A percentile compares a stretch with the other conserved stretches of the same genome.
These are phyloP conservation scores for Coenonympha glycerion DNA, from an alignment of 2,888 invertebrate species.

Conservation along the genomic window DNA sequence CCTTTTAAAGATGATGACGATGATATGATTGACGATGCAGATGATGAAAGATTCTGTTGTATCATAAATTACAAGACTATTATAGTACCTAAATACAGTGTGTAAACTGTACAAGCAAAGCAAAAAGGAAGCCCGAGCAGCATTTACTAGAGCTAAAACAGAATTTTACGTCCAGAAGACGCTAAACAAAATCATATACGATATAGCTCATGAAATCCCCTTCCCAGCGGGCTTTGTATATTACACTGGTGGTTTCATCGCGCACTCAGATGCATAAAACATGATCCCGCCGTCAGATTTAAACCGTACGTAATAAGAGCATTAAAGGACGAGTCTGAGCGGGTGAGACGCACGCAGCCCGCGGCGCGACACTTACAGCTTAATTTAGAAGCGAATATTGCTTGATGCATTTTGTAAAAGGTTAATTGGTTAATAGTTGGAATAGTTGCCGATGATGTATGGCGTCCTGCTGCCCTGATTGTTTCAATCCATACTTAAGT, in stretches of 20 bases:
- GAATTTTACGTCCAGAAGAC: slow-evolving; percentile 38
- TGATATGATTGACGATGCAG: too few species aligned
- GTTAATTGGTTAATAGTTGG: slow-evolving; percentile 6
- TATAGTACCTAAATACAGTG: not conserved
- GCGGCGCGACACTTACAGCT: slow-evolving; percentile 35
- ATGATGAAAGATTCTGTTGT: too few species aligned
- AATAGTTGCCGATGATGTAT: not conserved
- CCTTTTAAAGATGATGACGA: too few species aligned
- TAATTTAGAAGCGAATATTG: slow-evolving; percentile 34
- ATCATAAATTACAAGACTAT: too few species aligned
- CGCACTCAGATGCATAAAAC: slow-evolving; percentile 73
- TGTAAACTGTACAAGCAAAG: not conserved
- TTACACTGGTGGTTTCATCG: slow-evolving; percentile 68
- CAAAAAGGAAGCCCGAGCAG: not conserved
- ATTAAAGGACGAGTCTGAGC: slow-evolving; percentile 54
- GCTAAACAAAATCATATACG: slow-evolving; percentile 50
- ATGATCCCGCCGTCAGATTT: slow-evolving; percentile 73
- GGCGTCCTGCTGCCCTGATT: not conserved
- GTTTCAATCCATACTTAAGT: not conserved
- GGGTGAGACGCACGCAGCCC: slow-evolving; percentile 33
- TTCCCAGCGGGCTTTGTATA: slow-evolving; percentile 60
- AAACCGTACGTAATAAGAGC: slow-evolving; percentile 73
- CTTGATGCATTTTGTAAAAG: slow-evolving; percentile 4
- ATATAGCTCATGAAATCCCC: slow-evolving; percentile 60
- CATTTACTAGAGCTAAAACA: slow-evolving; percentile 15